These are phyloP conservation scores for Allophyes oxyacanthae DNA, from an alignment of 2,888 invertebrate genomes.

Conservation along the genomic window DNA sequence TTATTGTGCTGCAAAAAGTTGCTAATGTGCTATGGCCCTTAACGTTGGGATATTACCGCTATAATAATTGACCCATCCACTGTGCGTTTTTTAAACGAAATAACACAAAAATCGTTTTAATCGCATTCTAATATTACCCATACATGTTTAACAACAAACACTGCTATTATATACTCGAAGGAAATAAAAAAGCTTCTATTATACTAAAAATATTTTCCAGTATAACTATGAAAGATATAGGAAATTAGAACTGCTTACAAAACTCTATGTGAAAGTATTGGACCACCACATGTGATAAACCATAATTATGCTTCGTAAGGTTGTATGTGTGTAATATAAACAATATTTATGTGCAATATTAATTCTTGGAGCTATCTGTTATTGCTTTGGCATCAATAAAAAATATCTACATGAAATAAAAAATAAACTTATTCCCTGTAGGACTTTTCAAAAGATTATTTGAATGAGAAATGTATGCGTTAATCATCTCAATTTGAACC, in stretches of 20 bases:
- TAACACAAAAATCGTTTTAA: slow-evolving; percentile 11
- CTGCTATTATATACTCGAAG: slow-evolving; percentile 29
- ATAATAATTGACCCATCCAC: not conserved
- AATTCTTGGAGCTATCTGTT: slow-evolving; percentile 21
- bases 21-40: too few species aligned
- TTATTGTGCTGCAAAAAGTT: too few species aligned
- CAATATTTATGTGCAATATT: slow-evolving; percentile 14
- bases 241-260: slow-evolving; percentile 37
- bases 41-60: too few species aligned
- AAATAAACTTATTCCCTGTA: too few species aligned
- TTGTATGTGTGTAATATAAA: slow-evolving; percentile 54
- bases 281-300: slow-evolving; percentile 74
- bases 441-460: too few species aligned
- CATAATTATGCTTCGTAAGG: slow-evolving; percentile 68
- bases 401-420: not conserved
- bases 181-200: slow-evolving; percentile 31
- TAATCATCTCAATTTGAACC: too few species aligned
- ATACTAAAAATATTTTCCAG: slow-evolving; percentile 27
- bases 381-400: slow-evolving; percentile 17
- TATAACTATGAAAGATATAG: slow-evolving; percentile 9
- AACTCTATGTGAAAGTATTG: slow-evolving; percentile 58
- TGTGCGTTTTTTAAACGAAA: not conserved
- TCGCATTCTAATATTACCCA: slow-evolving; percentile 13
- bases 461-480: too few species aligned
- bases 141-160: slow-evolving; percentile 5